Evolutionary conservation across 2,888 invertebrate genomes (phyloP).

Genomic region (Heteropelma amictum): DNA sequence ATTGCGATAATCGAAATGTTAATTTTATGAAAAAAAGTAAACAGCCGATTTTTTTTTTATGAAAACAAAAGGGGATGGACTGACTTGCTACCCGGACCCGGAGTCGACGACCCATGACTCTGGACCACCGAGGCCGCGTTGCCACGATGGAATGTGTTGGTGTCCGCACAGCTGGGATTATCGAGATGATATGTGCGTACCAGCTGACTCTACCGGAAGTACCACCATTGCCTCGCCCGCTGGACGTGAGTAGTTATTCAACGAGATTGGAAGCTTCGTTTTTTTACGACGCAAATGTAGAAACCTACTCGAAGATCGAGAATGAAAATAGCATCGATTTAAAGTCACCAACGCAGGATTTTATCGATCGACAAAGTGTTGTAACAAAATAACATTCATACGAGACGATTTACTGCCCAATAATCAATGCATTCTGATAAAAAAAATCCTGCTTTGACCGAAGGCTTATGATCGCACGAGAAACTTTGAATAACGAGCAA

Average conservation of each 20-base stretch:
- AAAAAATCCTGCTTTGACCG: neutral
- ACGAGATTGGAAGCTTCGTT: neutral
- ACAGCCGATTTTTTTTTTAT: neutral
- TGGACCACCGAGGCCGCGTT: slow-evolving; percentile 71
- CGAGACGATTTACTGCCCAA: neutral
- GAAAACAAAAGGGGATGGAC: slow-evolving; percentile 76
- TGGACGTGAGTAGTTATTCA: slow-evolving; percentile 47
- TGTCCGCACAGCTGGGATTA: slow-evolving; percentile 81
- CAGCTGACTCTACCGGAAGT: slow-evolving; percentile 55
- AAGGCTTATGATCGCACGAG: slow-evolving; percentile 3
- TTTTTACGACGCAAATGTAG: neutral
- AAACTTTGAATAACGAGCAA: neutral
- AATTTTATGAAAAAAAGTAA: neutral
- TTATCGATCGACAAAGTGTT: too few species aligned
- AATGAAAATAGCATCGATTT: neutral
- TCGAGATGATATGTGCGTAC: slow-evolving; percentile 65
- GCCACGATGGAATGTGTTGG: slow-evolving; percentile 80
- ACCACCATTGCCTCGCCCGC: slow-evolving; percentile 39
- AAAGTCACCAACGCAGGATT: too few species aligned
- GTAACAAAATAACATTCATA: neutral
- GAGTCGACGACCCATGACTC: slow-evolving; percentile 64
- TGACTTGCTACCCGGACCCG: slow-evolving; percentile 75
- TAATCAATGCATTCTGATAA: slow-evolving; percentile 5
- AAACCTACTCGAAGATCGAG: neutral
- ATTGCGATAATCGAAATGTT: neutral